Evolutionary conservation across 2,797 vertebrate species (phyloP).

Genomic region (Periparus ater): DNA sequence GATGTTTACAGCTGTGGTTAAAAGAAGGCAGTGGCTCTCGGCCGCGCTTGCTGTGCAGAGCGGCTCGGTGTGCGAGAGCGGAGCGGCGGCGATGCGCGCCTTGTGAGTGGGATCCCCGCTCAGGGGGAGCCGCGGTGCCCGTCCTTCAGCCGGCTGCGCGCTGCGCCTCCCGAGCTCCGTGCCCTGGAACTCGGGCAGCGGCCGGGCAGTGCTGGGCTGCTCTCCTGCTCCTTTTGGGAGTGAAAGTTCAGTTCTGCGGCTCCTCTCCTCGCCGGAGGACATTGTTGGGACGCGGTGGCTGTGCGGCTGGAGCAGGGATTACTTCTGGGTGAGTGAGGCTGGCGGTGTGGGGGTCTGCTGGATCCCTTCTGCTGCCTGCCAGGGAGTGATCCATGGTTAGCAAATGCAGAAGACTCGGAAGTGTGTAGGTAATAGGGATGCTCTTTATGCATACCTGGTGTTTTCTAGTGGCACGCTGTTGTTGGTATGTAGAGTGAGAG

Average conservation of each 20-base stretch:
- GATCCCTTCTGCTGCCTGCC: not conserved
- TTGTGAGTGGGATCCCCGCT: not conserved
- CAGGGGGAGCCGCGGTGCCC: not conserved
- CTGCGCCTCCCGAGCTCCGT: not conserved
- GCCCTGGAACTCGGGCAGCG: not conserved
- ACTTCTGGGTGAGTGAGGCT: not conserved
- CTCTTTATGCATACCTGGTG: accelerated
- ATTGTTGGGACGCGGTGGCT: not conserved
- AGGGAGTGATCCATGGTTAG: accelerated
- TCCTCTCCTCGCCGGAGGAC: not conserved
- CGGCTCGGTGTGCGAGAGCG: not conserved
- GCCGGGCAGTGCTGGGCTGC: not conserved
- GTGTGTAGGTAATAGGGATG: not conserved
- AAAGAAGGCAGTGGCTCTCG: not conserved
- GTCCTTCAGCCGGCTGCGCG: not conserved
- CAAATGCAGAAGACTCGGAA: not conserved
- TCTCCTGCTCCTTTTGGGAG: not conserved
- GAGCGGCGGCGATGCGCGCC: not conserved
- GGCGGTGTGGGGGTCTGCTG: not conserved
- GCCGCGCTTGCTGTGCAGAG: not conserved
- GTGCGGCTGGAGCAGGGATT: not conserved
- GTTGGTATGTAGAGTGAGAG: not conserved
- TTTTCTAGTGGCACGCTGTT: not conserved
- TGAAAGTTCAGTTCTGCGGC: not conserved
- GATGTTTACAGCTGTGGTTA: slow-evolving; percentile 5